Evolutionary conservation across 1,140 invertebrate species (phyloP), one percentile per base, ranked within the genome.

Genomic region (Meloidogyne exigua): DNA sequence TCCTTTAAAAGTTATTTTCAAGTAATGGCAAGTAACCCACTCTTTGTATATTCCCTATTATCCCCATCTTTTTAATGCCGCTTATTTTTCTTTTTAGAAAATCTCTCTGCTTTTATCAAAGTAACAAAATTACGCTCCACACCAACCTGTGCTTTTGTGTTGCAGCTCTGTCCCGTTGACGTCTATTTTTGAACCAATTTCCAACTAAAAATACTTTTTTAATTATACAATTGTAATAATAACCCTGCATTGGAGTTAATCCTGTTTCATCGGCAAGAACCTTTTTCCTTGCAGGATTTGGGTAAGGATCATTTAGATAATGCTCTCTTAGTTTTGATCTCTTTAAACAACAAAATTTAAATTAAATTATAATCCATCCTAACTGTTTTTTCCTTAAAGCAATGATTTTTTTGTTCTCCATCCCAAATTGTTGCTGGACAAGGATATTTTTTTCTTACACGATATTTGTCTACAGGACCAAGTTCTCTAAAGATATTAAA

Each of bases 381-480:
- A 4, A 73, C 72, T 79, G 96, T 99, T 49, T 96, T 89, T 89
- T 99, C 97, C 89, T 99, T 99, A 89, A 99, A 99, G 88, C 96
- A 99, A 89, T 99, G 97, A n/a, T 96, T 99, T 90, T 99, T 99
- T 89, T 99, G 96, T 86, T 99, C 97, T n/a, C 97, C 97, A 89
- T 99, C 96, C 96, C 96, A 84, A 79, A 99, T 99, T 1, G 96
- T 99, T 66, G 95, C 89, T 32, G 97, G 97, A 83, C 98, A 89
- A 0, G 97, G 97, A 87, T 96, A 98, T 92, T 99, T 99, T 92
- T 99, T 99, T 0, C 90, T 83, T 7, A 99, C 96, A n/a, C 97
- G 90, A 90, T 99, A 99, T 89, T 99, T 99, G 89, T 99, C 97
- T 1, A 99, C 97, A 0, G 97, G 96, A 0, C 97, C 97, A 1